A percentile compares a stretch with the other conserved stretches of the same genome.
Conservation (phyloP, 1,140 invertebrate genomes). For the Trissolcus basalis region DNA sequence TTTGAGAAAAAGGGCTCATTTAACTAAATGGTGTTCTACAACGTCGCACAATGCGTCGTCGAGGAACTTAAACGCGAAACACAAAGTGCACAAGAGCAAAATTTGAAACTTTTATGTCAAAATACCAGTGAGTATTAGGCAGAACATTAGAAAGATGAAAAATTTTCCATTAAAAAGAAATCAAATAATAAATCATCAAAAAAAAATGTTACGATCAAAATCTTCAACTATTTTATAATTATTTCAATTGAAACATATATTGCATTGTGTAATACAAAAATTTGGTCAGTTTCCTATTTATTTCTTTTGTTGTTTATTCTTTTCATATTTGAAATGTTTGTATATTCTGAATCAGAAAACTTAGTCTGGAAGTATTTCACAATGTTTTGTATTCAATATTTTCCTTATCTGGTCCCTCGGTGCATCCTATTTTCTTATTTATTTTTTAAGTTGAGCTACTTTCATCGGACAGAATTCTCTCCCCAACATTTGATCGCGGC, state of each 20-base stretch:
- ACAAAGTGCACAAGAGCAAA: slow-evolving; percentile 2
- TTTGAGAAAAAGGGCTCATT: slow-evolving; percentile 29
- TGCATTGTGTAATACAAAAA: too few species aligned
- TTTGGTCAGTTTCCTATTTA: too few species aligned
- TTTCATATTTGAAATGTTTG: too few species aligned
- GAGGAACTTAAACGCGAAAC: slow-evolving; percentile 17
- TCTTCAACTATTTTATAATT: too few species aligned
- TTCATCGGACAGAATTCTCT: slow-evolving; percentile 17
- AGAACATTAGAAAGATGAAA: too few species aligned
- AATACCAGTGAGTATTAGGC: neutral
- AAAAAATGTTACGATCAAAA: too few species aligned
- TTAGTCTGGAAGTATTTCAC: neutral
- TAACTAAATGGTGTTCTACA: slow-evolving; percentile 23
- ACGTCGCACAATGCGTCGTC: slow-evolving; percentile 27
- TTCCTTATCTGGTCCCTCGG: slow-evolving; percentile 31
- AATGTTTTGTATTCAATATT: slow-evolving; percentile 24
- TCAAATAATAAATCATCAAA: too few species aligned
- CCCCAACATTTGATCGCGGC: too few species aligned
- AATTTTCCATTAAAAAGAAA: too few species aligned
- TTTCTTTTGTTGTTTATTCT: too few species aligned
- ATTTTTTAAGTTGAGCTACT: slow-evolving; percentile 26
- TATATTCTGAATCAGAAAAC: slow-evolving; percentile 16
- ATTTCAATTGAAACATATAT: too few species aligned
- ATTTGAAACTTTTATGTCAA: slow-evolving; percentile 20
- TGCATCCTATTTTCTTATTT: slow-evolving; percentile 48